A percentile compares a stretch with the other conserved stretches of the same genome.
Conservation (phyloP, 2,888 invertebrate genomes). For the Caenorhabditis sinica region DNA sequence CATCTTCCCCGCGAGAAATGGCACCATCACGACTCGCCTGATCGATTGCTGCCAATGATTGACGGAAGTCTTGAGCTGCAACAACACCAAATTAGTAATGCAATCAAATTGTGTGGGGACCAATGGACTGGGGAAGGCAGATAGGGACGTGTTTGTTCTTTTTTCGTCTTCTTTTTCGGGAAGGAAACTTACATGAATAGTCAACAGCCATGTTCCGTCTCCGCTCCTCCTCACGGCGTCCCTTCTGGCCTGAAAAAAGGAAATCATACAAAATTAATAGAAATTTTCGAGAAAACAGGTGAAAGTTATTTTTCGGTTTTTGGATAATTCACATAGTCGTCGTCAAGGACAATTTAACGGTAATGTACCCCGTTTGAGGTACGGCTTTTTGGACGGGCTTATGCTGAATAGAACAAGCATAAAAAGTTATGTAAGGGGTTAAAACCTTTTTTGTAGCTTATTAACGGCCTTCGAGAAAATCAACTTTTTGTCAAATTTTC, state of each 20-base stretch:
- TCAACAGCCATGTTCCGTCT: constrained; percentile 75
- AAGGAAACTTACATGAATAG: constrained; percentile 68
- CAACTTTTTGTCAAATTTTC: too few species aligned
- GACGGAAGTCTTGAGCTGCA: constrained; percentile 79
- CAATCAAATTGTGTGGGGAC: constrained; percentile 22
- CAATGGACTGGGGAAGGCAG: background rate
- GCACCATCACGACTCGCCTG: constrained; percentile 78
- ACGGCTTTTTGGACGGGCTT: too few species aligned
- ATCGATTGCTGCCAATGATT: constrained; percentile 81
- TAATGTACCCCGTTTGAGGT: background rate
- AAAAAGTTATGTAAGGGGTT: too few species aligned
- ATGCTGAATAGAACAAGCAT: too few species aligned
- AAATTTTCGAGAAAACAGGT: background rate
- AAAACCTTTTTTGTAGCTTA: too few species aligned
- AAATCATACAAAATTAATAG: background rate
- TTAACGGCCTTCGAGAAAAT: too few species aligned
- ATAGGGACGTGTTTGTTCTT: constrained; percentile 8
- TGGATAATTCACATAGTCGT: background rate
- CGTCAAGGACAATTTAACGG: background rate
- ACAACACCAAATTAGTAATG: constrained; percentile 41
- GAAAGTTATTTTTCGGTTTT: constrained; percentile 2
- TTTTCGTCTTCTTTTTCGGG: background rate
- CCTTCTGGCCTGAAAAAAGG: constrained; percentile 47
- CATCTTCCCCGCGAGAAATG: constrained; percentile 65
- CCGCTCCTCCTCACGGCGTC: constrained; percentile 55